These are phyloP conservation scores for Hylia prasina DNA, from an alignment of 2,113 vertebrate species.

Conservation along the genomic window DNA sequence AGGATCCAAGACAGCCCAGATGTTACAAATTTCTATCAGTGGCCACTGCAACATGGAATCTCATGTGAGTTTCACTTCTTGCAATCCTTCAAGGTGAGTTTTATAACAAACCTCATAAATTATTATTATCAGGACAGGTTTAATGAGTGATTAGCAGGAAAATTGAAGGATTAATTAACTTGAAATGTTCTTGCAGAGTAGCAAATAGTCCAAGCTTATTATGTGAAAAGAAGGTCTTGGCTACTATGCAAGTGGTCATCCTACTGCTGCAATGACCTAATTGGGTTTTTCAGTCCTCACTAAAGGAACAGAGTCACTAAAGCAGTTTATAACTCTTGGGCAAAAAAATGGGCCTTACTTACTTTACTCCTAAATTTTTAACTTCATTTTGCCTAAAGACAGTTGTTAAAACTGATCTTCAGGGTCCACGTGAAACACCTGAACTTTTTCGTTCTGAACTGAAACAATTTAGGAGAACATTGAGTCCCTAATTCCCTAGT, in stretches of 20 bases:
- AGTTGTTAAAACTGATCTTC: conserved; percentile 84
- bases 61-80: conserved; percentile 89
- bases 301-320: background rate
- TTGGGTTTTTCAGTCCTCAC: background rate
- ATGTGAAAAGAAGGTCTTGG: background rate
- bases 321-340: background rate
- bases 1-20: conserved; percentile 91
- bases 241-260: background rate
- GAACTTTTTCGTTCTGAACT: conserved; percentile 56
- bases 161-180: conserved; percentile 26
- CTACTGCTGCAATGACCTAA: background rate
- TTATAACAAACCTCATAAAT: conserved; percentile 37
- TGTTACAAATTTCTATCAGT: conserved; percentile 91
- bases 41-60: conserved; percentile 91
- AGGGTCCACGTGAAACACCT: conserved; percentile 71
- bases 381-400: conserved; percentile 73
- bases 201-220: background rate
- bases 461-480: conserved; percentile 79
- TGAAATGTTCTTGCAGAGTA: background rate
- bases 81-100: conserved; percentile 91
- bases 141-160: conserved; percentile 26
- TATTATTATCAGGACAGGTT: conserved; percentile 29
- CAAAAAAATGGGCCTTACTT: background rate
- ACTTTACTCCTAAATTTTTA: background rate
- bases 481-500: conserved; percentile 37